Base-by-base conservation (phyloP, 2,888 invertebrate genomes). In the Tetropium fuscum region DNA sequence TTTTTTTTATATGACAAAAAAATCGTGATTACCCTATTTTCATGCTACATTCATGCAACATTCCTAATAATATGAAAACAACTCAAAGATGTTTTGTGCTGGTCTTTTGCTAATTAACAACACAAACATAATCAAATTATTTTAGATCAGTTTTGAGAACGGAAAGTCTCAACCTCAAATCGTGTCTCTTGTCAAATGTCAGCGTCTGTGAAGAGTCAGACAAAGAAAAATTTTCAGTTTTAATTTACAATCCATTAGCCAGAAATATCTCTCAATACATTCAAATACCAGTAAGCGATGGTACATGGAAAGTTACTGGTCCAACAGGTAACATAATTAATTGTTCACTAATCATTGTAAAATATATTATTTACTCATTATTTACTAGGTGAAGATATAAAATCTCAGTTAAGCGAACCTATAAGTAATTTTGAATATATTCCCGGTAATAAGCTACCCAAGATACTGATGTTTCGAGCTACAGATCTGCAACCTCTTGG, bases 171-270 rank as follows among this genome's bases (percentile, higher is more conserved):
- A 56, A 64, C 7, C 84, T 85, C 15, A 65, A 81, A 0, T 71
- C 83, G 3, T 91, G 90, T 71, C 84, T 85, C 38, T 80, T 85
- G 22, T 74, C 87, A 0, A 90, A 90, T 72, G 86, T 89, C 44
- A 88, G 87, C 55, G 82, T 84, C 53, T 91, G 90, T 68, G 69
- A 78, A 8, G 61, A 81, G 40, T 11, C 48, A 20, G 20, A 15
- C 8, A 22, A 48, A n/a, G 48, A 36, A 11, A 16, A 48, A 15
- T 48, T 73, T 84, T 75, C 87, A 0, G 79, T 89, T 0, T 78
- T 86, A 0, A 82, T 88, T 0, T 90, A 90, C 80, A 90, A 90
- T 70, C 88, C 90, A 0, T 71, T 88, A 1, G 86, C 86, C 18
- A 79, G 83, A 20, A 80, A 82, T 65, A 83, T 86, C 0, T 82